Conservation (phyloP, 2,113 vertebrate genomes). For the Mungos mungo region DNA sequence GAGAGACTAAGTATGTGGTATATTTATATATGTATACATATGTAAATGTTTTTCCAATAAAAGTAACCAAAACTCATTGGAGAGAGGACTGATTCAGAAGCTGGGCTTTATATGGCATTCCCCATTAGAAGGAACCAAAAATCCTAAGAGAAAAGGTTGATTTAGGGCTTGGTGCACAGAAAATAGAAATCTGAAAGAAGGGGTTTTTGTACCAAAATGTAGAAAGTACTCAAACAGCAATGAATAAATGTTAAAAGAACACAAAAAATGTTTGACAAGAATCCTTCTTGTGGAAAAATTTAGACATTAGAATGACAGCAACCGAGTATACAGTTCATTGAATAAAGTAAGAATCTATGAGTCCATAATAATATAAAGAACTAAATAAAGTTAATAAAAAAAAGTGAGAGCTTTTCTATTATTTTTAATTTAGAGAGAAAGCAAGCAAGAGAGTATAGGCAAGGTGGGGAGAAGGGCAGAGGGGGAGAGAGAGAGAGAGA, state of each 20-base stretch:
- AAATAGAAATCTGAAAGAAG: background rate
- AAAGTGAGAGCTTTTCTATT: background rate
- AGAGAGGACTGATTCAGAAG: background rate
- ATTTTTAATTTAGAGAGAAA: too few relatives aligned
- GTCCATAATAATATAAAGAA: background rate
- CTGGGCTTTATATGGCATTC: background rate
- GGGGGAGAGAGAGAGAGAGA: too few relatives aligned
- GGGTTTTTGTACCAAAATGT: background rate
- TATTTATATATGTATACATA: background rate
- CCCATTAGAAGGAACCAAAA: background rate
- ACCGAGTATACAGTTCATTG: background rate
- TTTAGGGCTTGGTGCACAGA: background rate
- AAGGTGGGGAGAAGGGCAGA: too few relatives aligned
- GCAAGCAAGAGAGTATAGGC: too few relatives aligned
- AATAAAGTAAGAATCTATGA: slow-evolving; percentile 14
- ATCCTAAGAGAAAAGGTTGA: background rate
- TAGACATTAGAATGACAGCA: background rate
- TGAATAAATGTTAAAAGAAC: background rate
- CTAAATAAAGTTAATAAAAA: background rate
- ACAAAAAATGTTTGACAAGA: background rate
- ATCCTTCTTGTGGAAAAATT: background rate
- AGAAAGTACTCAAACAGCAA: background rate
- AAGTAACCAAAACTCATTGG: background rate
- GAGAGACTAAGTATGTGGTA: background rate
- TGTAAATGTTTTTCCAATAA: background rate